These are phyloP conservation scores for Atopsyche davidsoni DNA, from an alignment of 1,140 invertebrate species.

Conservation along the genomic window DNA sequence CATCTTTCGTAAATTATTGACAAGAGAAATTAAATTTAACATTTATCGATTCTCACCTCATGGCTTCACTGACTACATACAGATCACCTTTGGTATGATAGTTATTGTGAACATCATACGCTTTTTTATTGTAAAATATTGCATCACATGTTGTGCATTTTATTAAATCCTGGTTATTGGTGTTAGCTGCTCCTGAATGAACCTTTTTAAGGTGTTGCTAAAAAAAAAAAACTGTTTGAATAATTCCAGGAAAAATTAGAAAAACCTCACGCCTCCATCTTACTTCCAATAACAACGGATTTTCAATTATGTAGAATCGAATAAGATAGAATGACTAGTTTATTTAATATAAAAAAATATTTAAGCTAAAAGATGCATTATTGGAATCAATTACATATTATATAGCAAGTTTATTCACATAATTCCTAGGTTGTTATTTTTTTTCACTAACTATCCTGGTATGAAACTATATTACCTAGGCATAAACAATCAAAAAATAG, in stretches of 20 bases:
- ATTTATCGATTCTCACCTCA: no score
- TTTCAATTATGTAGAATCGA: no score
- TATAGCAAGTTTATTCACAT: no score
- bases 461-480: no score
- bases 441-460: no score
- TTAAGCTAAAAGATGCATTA: no score
- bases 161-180: conserved; percentile 49
- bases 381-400: no score
- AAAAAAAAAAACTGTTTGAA: conserved; percentile 13
- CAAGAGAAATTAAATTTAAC: neutral
- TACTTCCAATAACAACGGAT: no score
- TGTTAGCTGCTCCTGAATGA: conserved; percentile 52
- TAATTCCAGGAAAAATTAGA: neutral
- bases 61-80: conserved; percentile 58
- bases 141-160: conserved; percentile 61
- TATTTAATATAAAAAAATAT: no score
- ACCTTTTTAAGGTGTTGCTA: conserved; percentile 56
- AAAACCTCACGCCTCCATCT: neutral
- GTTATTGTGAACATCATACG: conserved; percentile 57
- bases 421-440: no score
- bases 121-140: conserved; percentile 59
- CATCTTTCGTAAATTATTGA: neutral
- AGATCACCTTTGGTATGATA: conserved; percentile 58
- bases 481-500: no score
- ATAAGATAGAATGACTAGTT: no score